Evolutionary conservation across 2,888 invertebrate species (phyloP).

Genomic region (Papilio gigon): DNA sequence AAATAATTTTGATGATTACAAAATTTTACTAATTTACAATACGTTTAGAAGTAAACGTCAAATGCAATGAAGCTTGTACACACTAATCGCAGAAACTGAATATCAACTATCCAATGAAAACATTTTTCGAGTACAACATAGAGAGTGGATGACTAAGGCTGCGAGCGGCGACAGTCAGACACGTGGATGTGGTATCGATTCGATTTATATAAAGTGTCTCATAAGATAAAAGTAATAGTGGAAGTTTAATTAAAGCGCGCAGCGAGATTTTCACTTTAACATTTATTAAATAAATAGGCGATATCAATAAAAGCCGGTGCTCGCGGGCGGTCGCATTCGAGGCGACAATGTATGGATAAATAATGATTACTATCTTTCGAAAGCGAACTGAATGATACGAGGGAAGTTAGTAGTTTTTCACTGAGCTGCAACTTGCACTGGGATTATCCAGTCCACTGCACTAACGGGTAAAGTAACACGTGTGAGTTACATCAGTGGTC

Average conservation of each 20-base stretch:
- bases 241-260: conserved; percentile 1
- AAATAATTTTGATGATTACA: too few species aligned
- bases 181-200: neutral
- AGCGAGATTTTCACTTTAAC: conserved; percentile 15
- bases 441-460: neutral
- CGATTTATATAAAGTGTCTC: conserved; percentile 1
- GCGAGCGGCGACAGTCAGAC: neutral
- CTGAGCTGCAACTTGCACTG: neutral
- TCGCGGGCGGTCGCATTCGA: conserved; percentile 17
- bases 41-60: too few species aligned
- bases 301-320: conserved; percentile 8
- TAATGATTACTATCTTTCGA: conserved; percentile 24
- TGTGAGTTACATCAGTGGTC: neutral
- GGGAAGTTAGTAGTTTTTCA: conserved; percentile 21
- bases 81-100: neutral
- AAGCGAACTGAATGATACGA: conserved; percentile 11
- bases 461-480: neutral
- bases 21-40: too few species aligned
- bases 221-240: conserved; percentile 20
- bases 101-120: too few species aligned
- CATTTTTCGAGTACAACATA: too few species aligned
- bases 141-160: too few species aligned
- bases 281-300: conserved; percentile 15
- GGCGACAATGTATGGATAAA: conserved; percentile 20
- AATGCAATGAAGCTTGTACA: too few species aligned